These are phyloP conservation scores for Drosophila yakuba DNA, from an alignment of 1,140 invertebrate genomes.

Conservation along the genomic window DNA sequence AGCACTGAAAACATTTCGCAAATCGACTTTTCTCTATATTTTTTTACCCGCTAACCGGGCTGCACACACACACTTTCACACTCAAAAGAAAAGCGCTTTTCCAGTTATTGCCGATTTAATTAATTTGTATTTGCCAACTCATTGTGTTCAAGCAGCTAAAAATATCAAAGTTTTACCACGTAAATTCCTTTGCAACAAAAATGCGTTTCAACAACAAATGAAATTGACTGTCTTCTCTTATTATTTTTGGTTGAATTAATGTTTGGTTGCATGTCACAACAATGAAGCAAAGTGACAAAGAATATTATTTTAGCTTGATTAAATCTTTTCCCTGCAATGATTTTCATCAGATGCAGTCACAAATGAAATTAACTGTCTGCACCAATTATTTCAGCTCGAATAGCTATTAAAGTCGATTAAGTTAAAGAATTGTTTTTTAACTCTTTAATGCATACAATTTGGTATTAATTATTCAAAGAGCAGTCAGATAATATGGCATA, in stretches of 20 bases:
- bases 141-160: background rate
- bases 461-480: background rate
- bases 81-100: background rate
- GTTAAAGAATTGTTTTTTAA: too few relatives aligned
- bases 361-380: slow-evolving; percentile 2
- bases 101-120: background rate
- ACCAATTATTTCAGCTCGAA: slow-evolving; percentile 1
- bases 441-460: background rate
- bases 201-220: too few relatives aligned
- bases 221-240: background rate
- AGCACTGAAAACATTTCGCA: background rate
- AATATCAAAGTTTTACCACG: too few relatives aligned
- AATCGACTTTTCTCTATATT: slow-evolving; percentile 6
- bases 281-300: background rate
- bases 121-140: background rate
- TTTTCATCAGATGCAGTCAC: slow-evolving; percentile 7
- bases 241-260: slow-evolving; percentile 2
- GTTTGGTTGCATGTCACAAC: background rate
- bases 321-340: background rate
- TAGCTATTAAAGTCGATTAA: background rate
- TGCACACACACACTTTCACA: background rate
- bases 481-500: background rate
- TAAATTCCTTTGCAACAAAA: too few relatives aligned
- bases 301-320: background rate
- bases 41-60: background rate